Base-by-base conservation (phyloP, 1,140 invertebrate species). In the Macrobrachium rosenbergii region DNA sequence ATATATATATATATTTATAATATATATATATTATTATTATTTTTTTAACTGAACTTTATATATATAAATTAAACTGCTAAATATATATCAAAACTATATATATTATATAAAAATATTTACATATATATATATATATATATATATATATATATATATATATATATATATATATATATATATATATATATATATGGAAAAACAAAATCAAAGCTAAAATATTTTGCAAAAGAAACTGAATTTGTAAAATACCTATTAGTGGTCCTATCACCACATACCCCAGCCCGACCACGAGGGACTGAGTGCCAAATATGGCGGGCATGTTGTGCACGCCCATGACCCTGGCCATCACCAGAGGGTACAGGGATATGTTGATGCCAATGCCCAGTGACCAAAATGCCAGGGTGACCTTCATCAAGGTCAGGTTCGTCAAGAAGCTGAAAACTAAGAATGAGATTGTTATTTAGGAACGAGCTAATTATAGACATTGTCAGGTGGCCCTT, bases 351-450 rank as follows among this genome's bases (percentile, higher is more conserved):
- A 86, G 78, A 14, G 64, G 79, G 84, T 60, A 80, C 64, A 86
- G 77, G 52, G 77, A 52, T 78, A 86, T 86, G 84, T 67, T 86
- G 64, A 78, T 80, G 16, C 84, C 84, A 16, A 86, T 62, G 52
- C 84, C 84, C n/a, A 79, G 2, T 8, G 77, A 76, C 77, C 45
- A 80, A 14, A 59, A 43, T 7, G 58, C 75, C 77, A 86, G 79
- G 19, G 21, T 59, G 52, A 63, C 84, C 84, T 80, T 59, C 84
- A 81, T 62, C 77, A 62, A 62, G 62, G 16, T n/a, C 67, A 86
- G 17, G 17, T 28, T 45, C 12, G 12, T 16, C 67, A 81, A 21
- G 0, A 86, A 23, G 23, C 76, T 63, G 83, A 86, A 86, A 43
- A 72, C 83, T 85, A 63, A 11, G 12, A n/a, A 45, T 11, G 52